phyloP scores from a whole-genome alignment of 1,140 invertebrate species.

The Maniola jurtina region DNA sequence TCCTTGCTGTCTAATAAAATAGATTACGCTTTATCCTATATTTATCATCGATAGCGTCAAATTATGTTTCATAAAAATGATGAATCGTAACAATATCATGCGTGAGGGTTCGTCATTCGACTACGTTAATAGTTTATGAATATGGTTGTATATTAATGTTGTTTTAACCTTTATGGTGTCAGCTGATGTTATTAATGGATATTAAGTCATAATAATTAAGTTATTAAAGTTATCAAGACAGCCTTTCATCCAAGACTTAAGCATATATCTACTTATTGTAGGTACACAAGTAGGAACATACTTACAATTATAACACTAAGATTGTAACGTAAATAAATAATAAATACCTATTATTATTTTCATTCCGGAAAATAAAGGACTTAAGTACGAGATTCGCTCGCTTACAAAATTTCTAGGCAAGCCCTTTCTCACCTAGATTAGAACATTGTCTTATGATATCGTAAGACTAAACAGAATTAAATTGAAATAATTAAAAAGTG shows the following conservation, averaged over 20 bases:
- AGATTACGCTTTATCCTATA: constrained; percentile 15
- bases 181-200: background rate
- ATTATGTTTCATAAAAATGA: constrained; percentile 13
- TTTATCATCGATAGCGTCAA: background rate
- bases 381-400: too few relatives aligned
- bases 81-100: constrained; percentile 16
- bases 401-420: too few relatives aligned
- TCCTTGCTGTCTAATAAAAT: constrained; percentile 22
- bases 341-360: too few relatives aligned
- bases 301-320: too few relatives aligned
- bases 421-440: too few relatives aligned
- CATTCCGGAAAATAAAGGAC: too few relatives aligned
- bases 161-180: background rate
- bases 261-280: too few relatives aligned
- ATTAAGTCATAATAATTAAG: background rate
- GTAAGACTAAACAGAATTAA: too few relatives aligned
- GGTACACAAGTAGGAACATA: too few relatives aligned
- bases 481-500: too few relatives aligned
- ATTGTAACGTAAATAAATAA: too few relatives aligned
- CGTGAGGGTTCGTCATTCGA: constrained; percentile 4
- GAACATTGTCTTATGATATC: too few relatives aligned
- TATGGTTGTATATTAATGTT: background rate
- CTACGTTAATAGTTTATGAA: background rate
- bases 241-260: background rate
- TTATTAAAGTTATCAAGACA: constrained; percentile 1